Evolutionary conservation across 2,797 vertebrate species (phyloP), one percentile per base, ranked within the genome.

Genomic region (Centroberyx gerrardi): DNA sequence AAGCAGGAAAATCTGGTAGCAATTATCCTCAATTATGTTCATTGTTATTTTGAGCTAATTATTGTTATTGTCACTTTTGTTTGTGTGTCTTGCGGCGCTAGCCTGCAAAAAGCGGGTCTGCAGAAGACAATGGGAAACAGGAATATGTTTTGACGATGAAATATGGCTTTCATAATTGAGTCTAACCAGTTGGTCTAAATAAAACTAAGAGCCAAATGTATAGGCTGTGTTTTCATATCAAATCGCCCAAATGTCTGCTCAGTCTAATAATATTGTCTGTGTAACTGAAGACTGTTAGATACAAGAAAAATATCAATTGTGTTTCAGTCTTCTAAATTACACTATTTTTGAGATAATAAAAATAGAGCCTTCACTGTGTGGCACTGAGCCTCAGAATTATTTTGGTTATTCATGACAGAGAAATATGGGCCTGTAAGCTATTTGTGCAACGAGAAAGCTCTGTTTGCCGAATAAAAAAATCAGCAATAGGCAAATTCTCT

Each of bases 41-140:
- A 92, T 93, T 93, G 93, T 93, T 93, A 93, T 92, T 91, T 94
- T 84, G 82, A 92, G 91, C 87, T 94, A 90, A 93, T 94, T 94
- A 89, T 93, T 93, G 89, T 93, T 94, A 90, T 93, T 93, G 92
- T 92, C 92, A 87, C 88, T 91, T 88, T 90, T 92, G 91, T 93
- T 92, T 91, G 88, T 56, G 75, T 76, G 83, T 91, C 83, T 90
- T 89, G 90, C 74, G 88, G 88, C 80, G 73, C 82, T 69, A 33
- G 76, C 8, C 71, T 77, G 74, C 77, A 87, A 83, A 82, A 73
- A 79, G 62, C 56, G 49, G 76, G 77, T 58, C 83, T 18, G n/a
- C 68, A 10, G 73, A 69, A 77, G 81, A 90, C 86, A 89, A 90
- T 88, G 66, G 74, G 61, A 75, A 77, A 27, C 86, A 78, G 77